Percentiles rank a stretch among this genome's conserved stretches.
Evolutionary conservation across 2,797 vertebrate genomes (phyloP).

Genomic region (Falco peregrinus): DNA sequence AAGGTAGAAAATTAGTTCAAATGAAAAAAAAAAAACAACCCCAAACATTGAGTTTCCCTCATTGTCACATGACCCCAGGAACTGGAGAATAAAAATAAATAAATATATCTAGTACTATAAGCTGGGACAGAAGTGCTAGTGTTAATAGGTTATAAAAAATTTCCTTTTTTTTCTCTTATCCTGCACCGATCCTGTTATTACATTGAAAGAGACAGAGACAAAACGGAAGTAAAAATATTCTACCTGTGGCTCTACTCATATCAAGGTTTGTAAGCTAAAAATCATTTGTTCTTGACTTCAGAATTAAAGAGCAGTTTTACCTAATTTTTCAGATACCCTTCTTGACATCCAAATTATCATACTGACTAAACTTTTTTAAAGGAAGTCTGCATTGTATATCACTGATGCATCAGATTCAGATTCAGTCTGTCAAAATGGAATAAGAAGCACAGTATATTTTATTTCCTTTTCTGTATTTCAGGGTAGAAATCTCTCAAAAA

Average conservation of each 20-base stretch:
- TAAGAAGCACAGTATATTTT: background rate
- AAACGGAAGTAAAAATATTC: background rate
- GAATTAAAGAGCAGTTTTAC: background rate
- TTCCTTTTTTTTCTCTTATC: background rate
- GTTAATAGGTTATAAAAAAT: background rate
- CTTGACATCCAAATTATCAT: background rate
- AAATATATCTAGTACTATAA: background rate
- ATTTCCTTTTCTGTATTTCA: background rate
- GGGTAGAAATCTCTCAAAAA: background rate
- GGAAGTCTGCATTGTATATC: background rate
- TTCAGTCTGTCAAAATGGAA: background rate
- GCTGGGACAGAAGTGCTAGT: background rate
- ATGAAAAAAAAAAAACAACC: background rate
- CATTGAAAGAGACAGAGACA: background rate
- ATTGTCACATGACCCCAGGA: background rate
- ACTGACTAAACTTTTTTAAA: background rate
- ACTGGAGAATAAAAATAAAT: background rate
- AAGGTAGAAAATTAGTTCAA: background rate
- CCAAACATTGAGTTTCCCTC: accelerated
- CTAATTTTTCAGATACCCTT: background rate
- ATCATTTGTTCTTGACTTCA: background rate
- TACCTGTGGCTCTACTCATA: background rate
- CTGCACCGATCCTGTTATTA: background rate
- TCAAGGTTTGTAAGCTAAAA: background rate
- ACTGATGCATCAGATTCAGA: background rate